Evolutionary conservation across 2,113 vertebrate genomes (phyloP), one percentile per base, ranked within the genome.

Genomic region (Setophaga kirtlandii): DNA sequence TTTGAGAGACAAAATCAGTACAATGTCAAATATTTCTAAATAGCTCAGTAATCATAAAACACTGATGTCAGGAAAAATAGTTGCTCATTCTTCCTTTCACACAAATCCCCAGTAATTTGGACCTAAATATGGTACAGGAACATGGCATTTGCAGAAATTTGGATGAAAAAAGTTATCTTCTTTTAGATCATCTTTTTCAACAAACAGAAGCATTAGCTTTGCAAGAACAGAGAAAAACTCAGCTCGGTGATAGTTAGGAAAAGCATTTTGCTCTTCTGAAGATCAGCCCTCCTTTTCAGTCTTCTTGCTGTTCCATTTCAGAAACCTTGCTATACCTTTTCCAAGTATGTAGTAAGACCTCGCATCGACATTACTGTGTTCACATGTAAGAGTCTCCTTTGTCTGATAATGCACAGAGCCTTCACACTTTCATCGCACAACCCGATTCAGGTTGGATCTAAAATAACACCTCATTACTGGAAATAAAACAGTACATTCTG

Each of bases 21-120:
- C 90, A 94, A 97, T 95, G 83, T 96, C 88, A 97, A 96, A 96
- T 95, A 93, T 94, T 95, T 91, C 92, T 95, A 94, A 96, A 95
- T 95, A 88, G 92, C 93, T 86, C 92, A 89, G 92, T 93, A 96
- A 96, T 97, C 95, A 95, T 87, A 83, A 93, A 96, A 75, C 86
- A 92, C 85, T 97, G 92, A 92, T 93, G 88, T 96, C 96, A 96
- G 96, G 96, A 71, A 96, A 96, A 96, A 94, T 42, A 82, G 42
- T 70, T 86, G 83, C 73, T 94, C 75, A 56, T 95, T 97, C 78
- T 93, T 94, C 60, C 68, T 92, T 89, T 94, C 90, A 87, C 80
- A 94, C 65, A 96, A 96, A 80, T 87, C 60, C 83, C 75, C 90
- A 94, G 79, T 86, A 92, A 96, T 96, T 96, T 92, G 69, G 69